Evolutionary conservation across 2,113 vertebrate genomes (phyloP).

Genomic region (Colistium nudipinnis): DNA sequence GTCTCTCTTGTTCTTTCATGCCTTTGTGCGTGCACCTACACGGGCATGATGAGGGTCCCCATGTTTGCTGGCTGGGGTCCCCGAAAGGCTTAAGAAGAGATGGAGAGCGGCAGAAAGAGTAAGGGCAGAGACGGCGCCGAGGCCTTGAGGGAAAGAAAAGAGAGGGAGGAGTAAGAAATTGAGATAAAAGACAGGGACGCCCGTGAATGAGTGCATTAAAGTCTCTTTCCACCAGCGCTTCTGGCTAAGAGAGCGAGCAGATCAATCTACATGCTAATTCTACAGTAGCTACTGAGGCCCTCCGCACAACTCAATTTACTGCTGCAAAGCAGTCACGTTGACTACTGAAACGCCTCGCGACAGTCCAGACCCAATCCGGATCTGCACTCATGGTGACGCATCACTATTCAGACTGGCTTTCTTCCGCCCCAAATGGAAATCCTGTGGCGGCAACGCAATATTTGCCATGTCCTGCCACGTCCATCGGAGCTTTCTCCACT

Average conservation of each 20-base stretch:
- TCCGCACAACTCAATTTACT: conserved; percentile 13
- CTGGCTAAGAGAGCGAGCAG: conserved; percentile 38
- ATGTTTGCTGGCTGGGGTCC: conserved; percentile 67
- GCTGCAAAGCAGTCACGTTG: conserved; percentile 23
- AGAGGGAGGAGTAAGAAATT: conserved; percentile 67
- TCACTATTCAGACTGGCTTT: neutral
- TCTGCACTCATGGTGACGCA: conserved; percentile 2
- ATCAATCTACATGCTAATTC: conserved; percentile 63
- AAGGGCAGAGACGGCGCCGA: conserved; percentile 45
- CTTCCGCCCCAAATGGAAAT: neutral
- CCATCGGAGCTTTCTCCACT: neutral
- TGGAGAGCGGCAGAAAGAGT: conserved; percentile 49
- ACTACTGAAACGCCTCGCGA: conserved; percentile 7
- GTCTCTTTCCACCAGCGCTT: conserved; percentile 45
- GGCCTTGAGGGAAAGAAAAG: conserved; percentile 60
- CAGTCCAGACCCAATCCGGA: neutral
- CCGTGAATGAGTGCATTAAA: conserved; percentile 66
- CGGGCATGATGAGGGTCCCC: conserved; percentile 77
- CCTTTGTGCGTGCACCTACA: conserved; percentile 79
- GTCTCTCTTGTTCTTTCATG: conserved; percentile 65
- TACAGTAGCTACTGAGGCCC: conserved; percentile 50
- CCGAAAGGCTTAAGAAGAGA: conserved; percentile 71
- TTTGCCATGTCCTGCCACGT: neutral
- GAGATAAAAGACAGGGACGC: conserved; percentile 62
- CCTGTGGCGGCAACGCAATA: neutral